Conservation (phyloP, 1,140 invertebrate genomes). For the Luehdorfia chinensis region DNA sequence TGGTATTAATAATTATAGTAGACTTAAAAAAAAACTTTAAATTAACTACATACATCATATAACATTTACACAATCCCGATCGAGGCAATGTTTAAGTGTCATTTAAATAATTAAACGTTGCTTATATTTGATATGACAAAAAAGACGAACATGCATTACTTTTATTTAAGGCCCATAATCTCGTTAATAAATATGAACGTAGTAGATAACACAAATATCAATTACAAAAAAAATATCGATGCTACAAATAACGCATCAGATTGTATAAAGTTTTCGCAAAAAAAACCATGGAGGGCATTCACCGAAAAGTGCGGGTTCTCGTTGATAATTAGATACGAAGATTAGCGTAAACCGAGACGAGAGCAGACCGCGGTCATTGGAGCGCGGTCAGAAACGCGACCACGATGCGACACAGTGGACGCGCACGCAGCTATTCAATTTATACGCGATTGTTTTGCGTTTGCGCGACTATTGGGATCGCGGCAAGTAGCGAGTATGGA, state of each 20-base stretch:
- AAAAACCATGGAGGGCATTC: slow-evolving; percentile 46
- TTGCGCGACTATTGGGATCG: slow-evolving; percentile 23
- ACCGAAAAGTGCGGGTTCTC: slow-evolving; percentile 47
- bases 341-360: slow-evolving; percentile 32
- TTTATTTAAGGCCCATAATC: no score
- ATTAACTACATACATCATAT: no score
- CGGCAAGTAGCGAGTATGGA: slow-evolving; percentile 37
- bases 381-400: slow-evolving; percentile 46
- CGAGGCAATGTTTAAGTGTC: no score
- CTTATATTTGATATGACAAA: no score
- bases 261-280: slow-evolving; percentile 12
- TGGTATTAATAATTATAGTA: no score
- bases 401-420: slow-evolving; percentile 49
- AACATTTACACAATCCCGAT: no score
- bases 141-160: no score
- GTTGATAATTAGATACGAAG: slow-evolving; percentile 52
- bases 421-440: slow-evolving; percentile 25
- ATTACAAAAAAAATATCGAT: no score
- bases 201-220: no score
- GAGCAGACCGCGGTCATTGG: slow-evolving; percentile 34
- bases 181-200: no score
- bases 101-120: no score
- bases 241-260: background rate
- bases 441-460: slow-evolving; percentile 28
- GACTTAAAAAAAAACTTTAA: no score